Percentiles rank a stretch among this genome's conserved stretches.
Conservation (phyloP, 2,797 vertebrate genomes). For the Pseudomugil gertrudae region DNA sequence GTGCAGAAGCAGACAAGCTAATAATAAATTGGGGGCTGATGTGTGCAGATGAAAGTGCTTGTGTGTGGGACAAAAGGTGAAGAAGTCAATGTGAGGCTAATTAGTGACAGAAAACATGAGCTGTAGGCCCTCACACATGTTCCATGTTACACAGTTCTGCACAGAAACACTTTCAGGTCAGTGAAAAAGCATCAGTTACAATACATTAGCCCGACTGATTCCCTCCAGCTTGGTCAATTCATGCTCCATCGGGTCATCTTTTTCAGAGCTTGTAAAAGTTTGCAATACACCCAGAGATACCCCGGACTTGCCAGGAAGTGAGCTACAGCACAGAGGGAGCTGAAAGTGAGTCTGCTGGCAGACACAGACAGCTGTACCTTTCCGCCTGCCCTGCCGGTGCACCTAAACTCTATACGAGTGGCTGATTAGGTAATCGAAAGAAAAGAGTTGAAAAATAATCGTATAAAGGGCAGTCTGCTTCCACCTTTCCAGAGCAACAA, state of each 20-base stretch:
- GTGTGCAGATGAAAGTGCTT: slow-evolving; percentile 21
- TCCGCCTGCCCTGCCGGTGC: slow-evolving; percentile 42
- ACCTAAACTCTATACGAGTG: slow-evolving; percentile 52
- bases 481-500: slow-evolving; percentile 43
- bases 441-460: slow-evolving; percentile 47
- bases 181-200: slow-evolving; percentile 30
- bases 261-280: slow-evolving; percentile 29
- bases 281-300: slow-evolving; percentile 32
- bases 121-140: slow-evolving; percentile 37
- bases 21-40: slow-evolving; percentile 33
- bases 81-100: slow-evolving; percentile 40
- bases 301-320: slow-evolving; percentile 20
- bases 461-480: slow-evolving; percentile 37
- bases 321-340: slow-evolving; percentile 2
- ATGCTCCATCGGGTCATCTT: slow-evolving; percentile 45
- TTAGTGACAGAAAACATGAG: slow-evolving; percentile 39
- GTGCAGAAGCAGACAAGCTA: slow-evolving; percentile 62
- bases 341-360: slow-evolving; percentile 13
- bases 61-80: slow-evolving; percentile 20
- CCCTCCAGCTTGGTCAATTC: slow-evolving; percentile 27
- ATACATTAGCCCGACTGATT: slow-evolving; percentile 11
- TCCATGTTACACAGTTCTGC: slow-evolving; percentile 7
- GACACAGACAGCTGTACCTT: slow-evolving; percentile 51
- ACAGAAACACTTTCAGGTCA: slow-evolving; percentile 9
- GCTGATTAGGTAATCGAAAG: slow-evolving; percentile 59